These are phyloP conservation scores for Saccopteryx leptura DNA, from an alignment of 2,113 vertebrate genomes.

Conservation along the genomic window DNA sequence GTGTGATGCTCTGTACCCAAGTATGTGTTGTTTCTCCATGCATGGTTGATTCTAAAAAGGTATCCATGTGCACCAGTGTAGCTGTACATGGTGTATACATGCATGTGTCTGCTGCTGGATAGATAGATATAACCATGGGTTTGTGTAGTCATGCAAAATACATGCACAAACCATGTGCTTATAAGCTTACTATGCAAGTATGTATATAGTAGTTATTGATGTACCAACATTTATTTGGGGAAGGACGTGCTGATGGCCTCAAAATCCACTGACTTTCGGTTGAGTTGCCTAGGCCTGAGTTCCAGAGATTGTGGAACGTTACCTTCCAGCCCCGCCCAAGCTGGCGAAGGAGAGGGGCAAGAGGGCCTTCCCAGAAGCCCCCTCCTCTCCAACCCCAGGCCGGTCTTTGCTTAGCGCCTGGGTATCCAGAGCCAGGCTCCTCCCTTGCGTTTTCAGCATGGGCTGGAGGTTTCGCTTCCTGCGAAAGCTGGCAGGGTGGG, in stretches of 20 bases:
- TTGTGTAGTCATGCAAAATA: not conserved
- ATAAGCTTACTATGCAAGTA: not conserved
- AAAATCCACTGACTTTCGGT: not conserved
- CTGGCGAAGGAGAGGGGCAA: not conserved
- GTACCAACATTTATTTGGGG: not conserved
- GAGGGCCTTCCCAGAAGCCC: not conserved
- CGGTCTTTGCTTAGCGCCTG: not conserved
- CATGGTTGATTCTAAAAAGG: not conserved
- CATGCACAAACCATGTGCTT: not conserved
- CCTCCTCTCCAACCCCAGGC: not conserved
- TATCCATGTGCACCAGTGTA: not conserved
- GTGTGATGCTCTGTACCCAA: not conserved
- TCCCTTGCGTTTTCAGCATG: conserved; percentile 15
- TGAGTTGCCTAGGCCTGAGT: not conserved
- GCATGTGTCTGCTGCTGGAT: too few relatives aligned
- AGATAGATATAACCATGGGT: not conserved
- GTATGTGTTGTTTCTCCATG: not conserved
- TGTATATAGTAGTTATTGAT: not conserved
- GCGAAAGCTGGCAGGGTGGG: not conserved
- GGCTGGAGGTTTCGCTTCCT: conserved; percentile 31
- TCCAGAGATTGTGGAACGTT: not conserved
- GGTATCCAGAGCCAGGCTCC: not conserved
- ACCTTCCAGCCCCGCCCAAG: not conserved
- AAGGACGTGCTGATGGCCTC: not conserved
- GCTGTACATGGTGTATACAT: not conserved